Evolutionary conservation across 2,888 invertebrate genomes (phyloP), one percentile per base, ranked within the genome.

Genomic region (Melieria omissa): DNA sequence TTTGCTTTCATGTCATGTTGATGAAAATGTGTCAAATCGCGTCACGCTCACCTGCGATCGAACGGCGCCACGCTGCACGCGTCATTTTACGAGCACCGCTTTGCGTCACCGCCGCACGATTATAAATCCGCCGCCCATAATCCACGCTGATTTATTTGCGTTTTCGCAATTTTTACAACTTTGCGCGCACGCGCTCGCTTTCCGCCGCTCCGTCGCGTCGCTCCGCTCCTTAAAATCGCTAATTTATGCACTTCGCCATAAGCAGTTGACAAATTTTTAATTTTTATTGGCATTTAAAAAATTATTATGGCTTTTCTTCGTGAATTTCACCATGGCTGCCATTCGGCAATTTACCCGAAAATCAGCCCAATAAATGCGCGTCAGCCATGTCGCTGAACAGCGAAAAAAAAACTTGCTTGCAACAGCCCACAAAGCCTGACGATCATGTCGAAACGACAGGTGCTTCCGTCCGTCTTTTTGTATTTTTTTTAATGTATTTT

Each of bases 161-260:
- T 45, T 54, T 54, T 52, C 54, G 45, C 60, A n/a, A 62, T 47
- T 60, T 61, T 71, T 71, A 61, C 44, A 61, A 54, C n/a, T 62
- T 45, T 45, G 3, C 14, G 12, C 57, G 60, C 14, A 55, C 57
- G 47, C 54, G 12, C 52, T 70, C 47, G 6, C 29, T 29, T 29
- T 1, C 29, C 29, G 29, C 29, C 29, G 29, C 29, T 29, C 29
- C 29, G 29, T 3, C 29, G 29, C 29, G 29, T 46, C 45, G 44
- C 42, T 46, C 41, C n/a, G 9, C 47, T 58, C 64, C 29, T 66
- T 66, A 60, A 67, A 57, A 67, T 57, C 47, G 47, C 44, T 67
- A 67, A 71, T 71, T 71, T 71, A 71, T 71, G 41, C 57, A 41
- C 49, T 62, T 58, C 62, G 44, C 62, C 9, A 42, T 65, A 44